Base-by-base conservation (phyloP, 2,113 vertebrate species). In the Callithrix jacchus region DNA sequence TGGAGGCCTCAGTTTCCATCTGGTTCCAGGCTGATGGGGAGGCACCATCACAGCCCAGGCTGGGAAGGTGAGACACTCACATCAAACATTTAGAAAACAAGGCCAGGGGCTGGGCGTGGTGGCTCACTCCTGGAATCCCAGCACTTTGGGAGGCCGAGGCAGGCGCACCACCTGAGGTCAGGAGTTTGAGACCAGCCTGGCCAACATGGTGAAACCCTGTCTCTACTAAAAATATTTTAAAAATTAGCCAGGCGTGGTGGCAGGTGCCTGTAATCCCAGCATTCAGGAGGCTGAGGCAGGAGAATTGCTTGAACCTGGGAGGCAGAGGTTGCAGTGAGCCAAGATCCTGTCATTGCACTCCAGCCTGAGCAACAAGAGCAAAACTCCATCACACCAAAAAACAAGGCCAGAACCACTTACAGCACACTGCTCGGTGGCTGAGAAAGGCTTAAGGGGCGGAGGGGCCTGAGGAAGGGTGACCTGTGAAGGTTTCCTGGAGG, bases 351-450 rank as follows among this genome's bases (percentile, higher is more conserved):
- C 32, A 68, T 11, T 68, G 66, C 66, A 16, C 66, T 68, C 32
- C 32, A 68, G 32, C 66, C 32, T 35, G 32, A 3, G 32, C 32
- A 18, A 35, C 32, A 68, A 64, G 61, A 64, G 12, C 11, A 5
- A 64, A 64, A 64, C 27, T 64, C 61, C 61, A 14, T 64, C 27
- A 52, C 16, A 52, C 52, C 6, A 82, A 49, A 32, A 37, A 76
- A 17, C 77, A 76, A 91, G 35, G 42, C 27, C 71, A 7, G 5
- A 27, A 83, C 13, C 5, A 23, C 79, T n/a, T 18, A 45, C 23
- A 77, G 47, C 35, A 13, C 8, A 4, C 70, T 9, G 27, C 37
- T 7, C 0, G 18, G 70, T 0, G 0, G 20, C 47, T 8, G 45
- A 42, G 8, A 12, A 92, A 76, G 35, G n/a, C 35, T 49, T 17